Conservation (phyloP, 2,797 vertebrate species). For the Eleutherodactylus coqui region DNA sequence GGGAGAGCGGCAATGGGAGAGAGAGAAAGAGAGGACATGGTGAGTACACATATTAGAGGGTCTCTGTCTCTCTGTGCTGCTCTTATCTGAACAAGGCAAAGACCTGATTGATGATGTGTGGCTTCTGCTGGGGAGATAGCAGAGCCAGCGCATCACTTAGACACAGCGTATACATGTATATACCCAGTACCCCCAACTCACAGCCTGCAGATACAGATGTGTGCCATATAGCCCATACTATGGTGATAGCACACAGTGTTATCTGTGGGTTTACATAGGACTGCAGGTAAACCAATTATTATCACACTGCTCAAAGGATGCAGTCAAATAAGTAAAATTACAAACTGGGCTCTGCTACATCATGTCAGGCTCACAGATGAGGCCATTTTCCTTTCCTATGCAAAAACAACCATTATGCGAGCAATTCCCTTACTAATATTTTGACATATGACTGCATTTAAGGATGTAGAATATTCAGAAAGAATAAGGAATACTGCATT, state of each 20-base stretch:
- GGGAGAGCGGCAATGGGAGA: not conserved
- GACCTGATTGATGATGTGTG: not conserved
- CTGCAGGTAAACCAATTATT: not conserved
- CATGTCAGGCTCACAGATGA: not conserved
- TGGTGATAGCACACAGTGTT: no score
- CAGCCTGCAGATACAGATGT: not conserved
- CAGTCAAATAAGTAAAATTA: no score
- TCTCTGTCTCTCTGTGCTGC: not conserved
- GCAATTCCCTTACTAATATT: not conserved
- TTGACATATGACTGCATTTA: slow-evolving; percentile 13
- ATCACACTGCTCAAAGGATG: not conserved
- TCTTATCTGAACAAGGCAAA: slow-evolving; percentile 22
- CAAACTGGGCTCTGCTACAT: not conserved
- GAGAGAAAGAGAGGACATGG: not conserved
- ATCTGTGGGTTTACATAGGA: no score
- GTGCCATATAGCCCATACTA: not conserved
- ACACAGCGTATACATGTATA: not conserved
- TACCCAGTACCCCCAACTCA: no score
- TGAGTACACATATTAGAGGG: not conserved
- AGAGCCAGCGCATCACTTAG: not conserved
- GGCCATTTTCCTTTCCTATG: not conserved
- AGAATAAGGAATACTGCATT: no score
- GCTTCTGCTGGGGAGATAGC: not conserved
- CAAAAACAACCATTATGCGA: not conserved
- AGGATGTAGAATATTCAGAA: no score